Evolutionary conservation across 1,140 invertebrate species (phyloP).

Genomic region (Zaprionus capensis): DNA sequence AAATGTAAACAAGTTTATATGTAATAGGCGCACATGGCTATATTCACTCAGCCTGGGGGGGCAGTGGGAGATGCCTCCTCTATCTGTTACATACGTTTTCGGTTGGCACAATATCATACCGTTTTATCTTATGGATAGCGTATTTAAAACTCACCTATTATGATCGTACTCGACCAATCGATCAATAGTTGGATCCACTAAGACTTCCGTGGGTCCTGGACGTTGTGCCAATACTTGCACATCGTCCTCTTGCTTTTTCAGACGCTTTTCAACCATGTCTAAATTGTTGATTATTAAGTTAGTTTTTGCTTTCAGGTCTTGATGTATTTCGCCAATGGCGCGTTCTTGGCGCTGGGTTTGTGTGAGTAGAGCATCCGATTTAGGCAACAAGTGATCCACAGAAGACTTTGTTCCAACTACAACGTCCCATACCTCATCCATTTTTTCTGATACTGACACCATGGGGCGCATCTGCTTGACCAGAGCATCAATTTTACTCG

Average conservation of each 20-base stretch:
- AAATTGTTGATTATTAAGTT: conserved; percentile 95
- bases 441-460: conserved; percentile 93
- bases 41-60: too few species aligned
- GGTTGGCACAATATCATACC: neutral
- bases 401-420: conserved; percentile 94
- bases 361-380: conserved; percentile 92
- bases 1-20: too few species aligned
- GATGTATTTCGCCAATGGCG: conserved; percentile 94
- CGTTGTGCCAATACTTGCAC: conserved; percentile 86
- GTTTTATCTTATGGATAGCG: neutral
- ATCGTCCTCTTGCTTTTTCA: conserved; percentile 93
- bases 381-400: conserved; percentile 92
- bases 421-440: conserved; percentile 95
- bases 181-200: conserved; percentile 91
- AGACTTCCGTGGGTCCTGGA: conserved; percentile 89
- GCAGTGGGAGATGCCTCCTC: too few species aligned
- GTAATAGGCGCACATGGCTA: too few species aligned
- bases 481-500: conserved; percentile 91
- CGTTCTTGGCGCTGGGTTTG: conserved; percentile 94
- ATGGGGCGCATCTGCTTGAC: conserved; percentile 92
- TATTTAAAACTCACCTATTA: conserved; percentile 84
- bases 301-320: conserved; percentile 91
- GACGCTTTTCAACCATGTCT: conserved; percentile 91
- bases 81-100: too few species aligned
- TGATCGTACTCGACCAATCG: conserved; percentile 90